Percentiles rank a stretch among this genome's conserved stretches.
Evolutionary conservation across 2,113 vertebrate genomes (phyloP).

Genomic region (Ageneiosus marmoratus): DNA sequence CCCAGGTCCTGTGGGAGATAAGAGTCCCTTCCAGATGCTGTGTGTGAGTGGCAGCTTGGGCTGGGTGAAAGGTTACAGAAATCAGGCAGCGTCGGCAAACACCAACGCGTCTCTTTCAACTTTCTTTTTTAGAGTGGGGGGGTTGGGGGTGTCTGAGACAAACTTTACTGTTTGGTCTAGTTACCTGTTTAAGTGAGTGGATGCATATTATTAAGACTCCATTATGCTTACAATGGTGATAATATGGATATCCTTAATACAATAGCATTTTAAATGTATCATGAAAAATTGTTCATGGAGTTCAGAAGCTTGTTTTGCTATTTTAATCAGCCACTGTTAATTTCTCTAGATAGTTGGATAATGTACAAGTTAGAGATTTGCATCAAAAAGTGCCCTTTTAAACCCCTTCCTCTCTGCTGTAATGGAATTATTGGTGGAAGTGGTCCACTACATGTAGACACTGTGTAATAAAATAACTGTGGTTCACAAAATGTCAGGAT

Average conservation of each 20-base stretch:
- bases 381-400: constrained; percentile 1
- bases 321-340: constrained; percentile 13
- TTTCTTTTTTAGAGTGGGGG: constrained; percentile 5
- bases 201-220: not conserved
- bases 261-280: not conserved
- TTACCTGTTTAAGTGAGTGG: constrained; percentile 12
- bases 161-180: not conserved
- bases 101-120: not conserved
- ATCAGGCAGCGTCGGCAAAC: constrained; percentile 32
- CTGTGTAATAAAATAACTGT: not conserved
- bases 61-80: constrained; percentile 48
- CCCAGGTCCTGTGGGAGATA: constrained; percentile 28
- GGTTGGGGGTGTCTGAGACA: not conserved
- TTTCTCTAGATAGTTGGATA: not conserved
- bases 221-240: not conserved
- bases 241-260: not conserved
- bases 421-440: constrained; percentile 20
- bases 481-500: constrained; percentile 11
- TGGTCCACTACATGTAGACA: constrained; percentile 3
- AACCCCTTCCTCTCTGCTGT: constrained; percentile 9
- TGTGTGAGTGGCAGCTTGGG: constrained; percentile 42
- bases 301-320: not conserved
- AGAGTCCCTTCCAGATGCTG: constrained; percentile 50
- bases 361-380: not conserved
- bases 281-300: not conserved